Percentiles rank a stretch among this genome's conserved stretches.
phyloP scores from a whole-genome alignment of 2,797 vertebrate species.

The Sorex maritimensis region DNA sequence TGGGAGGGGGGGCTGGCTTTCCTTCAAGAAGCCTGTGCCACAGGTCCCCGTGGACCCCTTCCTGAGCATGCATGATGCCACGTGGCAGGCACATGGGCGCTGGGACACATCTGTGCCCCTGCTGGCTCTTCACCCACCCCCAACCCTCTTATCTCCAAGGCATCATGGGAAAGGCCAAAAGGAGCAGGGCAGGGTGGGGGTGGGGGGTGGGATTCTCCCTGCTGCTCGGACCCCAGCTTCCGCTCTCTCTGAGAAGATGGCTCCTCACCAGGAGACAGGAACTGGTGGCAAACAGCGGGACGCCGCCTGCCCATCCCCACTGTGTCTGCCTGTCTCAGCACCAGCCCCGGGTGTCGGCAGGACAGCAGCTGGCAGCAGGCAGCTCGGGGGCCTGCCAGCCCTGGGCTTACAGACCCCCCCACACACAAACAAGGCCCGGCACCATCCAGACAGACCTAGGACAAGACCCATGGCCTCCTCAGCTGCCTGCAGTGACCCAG shows the following conservation, averaged over 20 bases:
- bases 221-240: neutral
- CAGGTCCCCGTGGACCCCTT: conserved; percentile 6
- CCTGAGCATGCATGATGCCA: neutral
- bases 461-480: neutral
- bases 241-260: neutral
- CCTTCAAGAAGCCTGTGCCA: neutral
- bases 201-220: neutral
- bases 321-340: neutral
- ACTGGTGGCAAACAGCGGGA: too few relatives aligned
- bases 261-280: neutral
- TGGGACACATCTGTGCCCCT: accelerated
- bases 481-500: neutral
- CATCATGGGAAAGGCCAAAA: neutral
- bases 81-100: neutral
- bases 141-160: neutral
- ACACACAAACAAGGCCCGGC: neutral
- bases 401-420: neutral
- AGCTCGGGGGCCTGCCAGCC: neutral
- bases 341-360: neutral
- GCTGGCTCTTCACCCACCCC: neutral
- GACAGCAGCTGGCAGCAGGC: neutral
- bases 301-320: too few relatives aligned
- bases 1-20: neutral
- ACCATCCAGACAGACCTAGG: neutral
- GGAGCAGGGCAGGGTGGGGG: neutral